A percentile compares a stretch with the other conserved stretches of the same genome.
Conservation (phyloP, 2,888 invertebrate genomes). For the Callyntrura guangdongensis region DNA sequence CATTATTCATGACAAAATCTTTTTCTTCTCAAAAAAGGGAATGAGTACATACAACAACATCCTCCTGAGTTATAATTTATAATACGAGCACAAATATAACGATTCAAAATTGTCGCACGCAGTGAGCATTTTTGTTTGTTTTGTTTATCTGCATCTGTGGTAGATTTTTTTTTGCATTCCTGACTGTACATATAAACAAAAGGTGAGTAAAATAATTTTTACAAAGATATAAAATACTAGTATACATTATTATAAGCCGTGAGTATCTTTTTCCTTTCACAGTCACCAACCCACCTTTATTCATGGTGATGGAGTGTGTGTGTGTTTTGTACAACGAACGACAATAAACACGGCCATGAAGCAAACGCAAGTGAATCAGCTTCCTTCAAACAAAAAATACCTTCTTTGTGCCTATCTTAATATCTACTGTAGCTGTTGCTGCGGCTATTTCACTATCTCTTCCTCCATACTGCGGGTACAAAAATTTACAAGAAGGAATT, state of each 20-base stretch:
- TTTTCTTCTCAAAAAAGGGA: conserved; percentile 33
- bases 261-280: conserved; percentile 18
- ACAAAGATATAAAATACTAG: neutral
- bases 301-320: conserved; percentile 44
- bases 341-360: conserved; percentile 52
- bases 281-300: conserved; percentile 71
- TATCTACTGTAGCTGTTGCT: conserved; percentile 21
- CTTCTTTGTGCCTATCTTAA: conserved; percentile 46
- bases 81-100: conserved; percentile 25
- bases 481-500: conserved; percentile 60
- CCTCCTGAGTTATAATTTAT: conserved; percentile 11
- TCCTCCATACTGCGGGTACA: conserved; percentile 50
- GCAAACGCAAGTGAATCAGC: conserved; percentile 19
- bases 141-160: neutral
- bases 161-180: conserved; percentile 56
- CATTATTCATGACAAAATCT: neutral
- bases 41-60: neutral
- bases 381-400: conserved; percentile 59
- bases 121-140: conserved; percentile 45
- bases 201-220: too few species aligned
- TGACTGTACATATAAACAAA: conserved; percentile 13
- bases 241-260: conserved; percentile 18
- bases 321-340: neutral
- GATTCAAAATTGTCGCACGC: conserved; percentile 59
- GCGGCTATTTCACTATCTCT: conserved; percentile 54